phyloP scores from a whole-genome alignment of 2,797 vertebrate species.

The Limnodromus scolopaceus region DNA sequence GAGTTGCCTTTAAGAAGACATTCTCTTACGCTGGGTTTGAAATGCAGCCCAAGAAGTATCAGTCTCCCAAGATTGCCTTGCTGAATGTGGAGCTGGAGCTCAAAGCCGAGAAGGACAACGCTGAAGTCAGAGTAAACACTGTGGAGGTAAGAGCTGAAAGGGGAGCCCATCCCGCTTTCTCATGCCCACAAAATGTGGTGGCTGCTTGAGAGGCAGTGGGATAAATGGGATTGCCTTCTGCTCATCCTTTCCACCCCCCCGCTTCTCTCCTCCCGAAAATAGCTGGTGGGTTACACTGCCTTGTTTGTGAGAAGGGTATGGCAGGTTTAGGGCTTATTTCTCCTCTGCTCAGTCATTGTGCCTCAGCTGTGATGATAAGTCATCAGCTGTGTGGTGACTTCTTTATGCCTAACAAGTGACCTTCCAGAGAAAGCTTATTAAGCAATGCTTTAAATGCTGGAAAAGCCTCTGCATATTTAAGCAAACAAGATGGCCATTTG shows the following conservation, averaged over 20 bases:
- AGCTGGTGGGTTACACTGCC: not conserved
- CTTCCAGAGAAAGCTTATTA: not conserved
- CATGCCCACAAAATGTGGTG: fast-evolving
- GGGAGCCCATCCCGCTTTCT: not conserved
- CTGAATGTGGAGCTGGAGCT: conserved; percentile 96
- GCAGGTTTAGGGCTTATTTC: fast-evolving
- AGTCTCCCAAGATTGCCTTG: conserved; percentile 89
- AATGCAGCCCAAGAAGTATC: conserved; percentile 97
- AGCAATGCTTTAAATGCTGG: not conserved
- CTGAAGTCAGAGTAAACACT: conserved; percentile 90
- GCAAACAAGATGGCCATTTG: not conserved
- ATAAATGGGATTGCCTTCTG: not conserved
- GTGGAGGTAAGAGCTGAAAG: conserved; percentile 83
- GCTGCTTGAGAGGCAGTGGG: not conserved
- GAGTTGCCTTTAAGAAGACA: conserved; percentile 98
- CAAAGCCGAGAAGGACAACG: conserved; percentile 97
- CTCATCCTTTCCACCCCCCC: too few relatives aligned
- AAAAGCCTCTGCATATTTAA: fast-evolving
- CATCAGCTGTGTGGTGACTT: not conserved
- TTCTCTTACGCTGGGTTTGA: conserved; percentile 98
- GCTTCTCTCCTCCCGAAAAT: not conserved
- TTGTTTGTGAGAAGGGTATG: fast-evolving
- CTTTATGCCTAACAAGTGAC: not conserved
- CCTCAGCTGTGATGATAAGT: not conserved
- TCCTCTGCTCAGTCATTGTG: not conserved